phyloP scores from a whole-genome alignment of 2,113 vertebrate species.

The Muntiacus reevesi region DNA sequence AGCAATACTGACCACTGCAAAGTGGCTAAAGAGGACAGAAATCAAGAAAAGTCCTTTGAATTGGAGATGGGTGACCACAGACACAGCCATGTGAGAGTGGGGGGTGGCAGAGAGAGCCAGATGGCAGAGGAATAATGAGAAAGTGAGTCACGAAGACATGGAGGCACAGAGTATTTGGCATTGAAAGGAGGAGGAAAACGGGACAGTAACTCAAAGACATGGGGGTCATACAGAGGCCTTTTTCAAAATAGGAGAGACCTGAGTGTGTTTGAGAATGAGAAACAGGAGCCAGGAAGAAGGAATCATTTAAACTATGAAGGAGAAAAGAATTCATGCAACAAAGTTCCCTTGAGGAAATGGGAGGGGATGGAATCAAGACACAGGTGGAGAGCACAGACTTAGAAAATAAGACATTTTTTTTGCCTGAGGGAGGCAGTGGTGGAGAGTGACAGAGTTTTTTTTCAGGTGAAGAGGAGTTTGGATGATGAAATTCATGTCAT shows the following conservation, averaged over 20 bases:
- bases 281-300: neutral
- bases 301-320: neutral
- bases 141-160: constrained; percentile 31
- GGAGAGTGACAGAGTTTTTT: neutral
- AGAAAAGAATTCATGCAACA: neutral
- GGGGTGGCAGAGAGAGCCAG: neutral
- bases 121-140: constrained; percentile 38
- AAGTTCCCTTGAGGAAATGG: neutral
- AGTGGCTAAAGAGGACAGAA: neutral
- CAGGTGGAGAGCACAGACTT: neutral
- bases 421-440: neutral
- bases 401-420: neutral
- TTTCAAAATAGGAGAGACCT: neutral
- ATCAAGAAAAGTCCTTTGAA: neutral
- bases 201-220: constrained; percentile 29
- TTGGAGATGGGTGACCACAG: constrained; percentile 7
- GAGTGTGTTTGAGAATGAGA: neutral
- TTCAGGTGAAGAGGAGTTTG: neutral
- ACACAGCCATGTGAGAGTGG: neutral
- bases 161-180: neutral
- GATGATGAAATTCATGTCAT: neutral
- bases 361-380: neutral
- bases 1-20: neutral
- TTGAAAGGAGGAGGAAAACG: constrained; percentile 3
- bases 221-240: neutral